Base-by-base conservation (phyloP, 2,113 vertebrate species). In the Sprattus sprattus region DNA sequence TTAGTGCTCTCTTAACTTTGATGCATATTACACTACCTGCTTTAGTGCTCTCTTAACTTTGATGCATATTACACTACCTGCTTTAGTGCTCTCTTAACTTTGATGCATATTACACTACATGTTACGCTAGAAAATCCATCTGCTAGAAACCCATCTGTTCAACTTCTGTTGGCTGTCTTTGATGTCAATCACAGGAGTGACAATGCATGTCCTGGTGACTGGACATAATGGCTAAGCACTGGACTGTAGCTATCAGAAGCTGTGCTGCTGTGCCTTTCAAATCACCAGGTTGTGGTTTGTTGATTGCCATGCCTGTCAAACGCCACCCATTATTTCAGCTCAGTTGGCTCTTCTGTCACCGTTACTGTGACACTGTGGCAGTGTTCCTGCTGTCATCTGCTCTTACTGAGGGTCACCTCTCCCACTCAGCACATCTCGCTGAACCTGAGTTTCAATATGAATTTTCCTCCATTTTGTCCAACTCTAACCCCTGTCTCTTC, bases 401-500 rank as follows among this genome's bases (percentile, higher is more conserved):
- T 47, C 46, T 47, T 47, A 47, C 46, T 47, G 46, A 39, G 39
- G 39, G 39, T 39, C 39, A 39, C 39, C 39, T 39, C 2, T 39
- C 39, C 39, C 39, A 39, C 39, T 39, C 39, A 39, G 39, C 39
- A 39, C 39, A n/a, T n/a, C 39, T 39, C 39, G 1, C 39, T 39
- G 39, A 39, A 39, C 39, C 39, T 1, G 2, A 39, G 39, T 39
- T 39, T 39, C 2, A 39, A 39, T 39, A 39, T 39, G 47, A 49
- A 11, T 2, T 22, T 20, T 22, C 54, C 18, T 60, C 64, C 25
- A 32, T 71, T 71, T 25, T 15, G 11, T 71, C 22, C n/a, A 92
- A 89, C 85, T 89, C 93, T 85, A 81, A 39, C 39, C 2, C 22
- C 75, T 71, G 60, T 54, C 46, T 86, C 28, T 87, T 39, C 39